Evolutionary conservation across 1,140 invertebrate genomes (phyloP), one percentile per base, ranked within the genome.

Genomic region (Drosophila ohnishii): DNA sequence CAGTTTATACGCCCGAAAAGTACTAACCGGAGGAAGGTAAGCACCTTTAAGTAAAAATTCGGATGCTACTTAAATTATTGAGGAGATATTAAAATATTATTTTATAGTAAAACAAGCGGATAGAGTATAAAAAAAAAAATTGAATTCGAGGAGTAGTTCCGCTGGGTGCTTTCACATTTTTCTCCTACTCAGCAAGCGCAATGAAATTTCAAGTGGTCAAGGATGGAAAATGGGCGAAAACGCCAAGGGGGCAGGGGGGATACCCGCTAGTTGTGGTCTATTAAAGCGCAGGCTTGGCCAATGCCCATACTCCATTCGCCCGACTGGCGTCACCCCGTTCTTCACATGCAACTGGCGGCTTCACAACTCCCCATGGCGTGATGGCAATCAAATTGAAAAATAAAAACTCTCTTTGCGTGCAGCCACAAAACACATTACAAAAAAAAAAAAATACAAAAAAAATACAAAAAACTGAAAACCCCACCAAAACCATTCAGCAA

Each of bases 161-260:
- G n/a, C n/a, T 13, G 5, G 7, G 14, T n/a, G 22, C 28, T 50
- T 50, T 44, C 25, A 25, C 53, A 11, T 63, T 34, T 44, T 70
- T 32, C 37, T 28, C 59, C 42, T 45, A 35, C 60, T 62, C 44
- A 57, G 72, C 71, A 61, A 72, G 64, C 62, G 80, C 77, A 85
- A 69, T 81, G 73, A 80, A 82, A 80, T 81, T 86, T 70, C 63
- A 69, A 84, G 82, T 75, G 78, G 28, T 59, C 47, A 53, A 72
- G 69, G 66, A 59, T 71, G 66, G 64, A 14, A 70, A 66, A 45
- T 61, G 64, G 35, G 42, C 42, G 11, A 39, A 70, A 47, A 45
- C 2, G 5, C 47, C 47, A 39, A n/a, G 1, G 2, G 10, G 42
- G 1, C 2, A 16, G 25, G 25, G 47, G 47, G 25, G 10, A 32